Evolutionary conservation across 2,888 invertebrate species (phyloP), one percentile per base, ranked within the genome.

Genomic region (Limnephilus rhombicus): DNA sequence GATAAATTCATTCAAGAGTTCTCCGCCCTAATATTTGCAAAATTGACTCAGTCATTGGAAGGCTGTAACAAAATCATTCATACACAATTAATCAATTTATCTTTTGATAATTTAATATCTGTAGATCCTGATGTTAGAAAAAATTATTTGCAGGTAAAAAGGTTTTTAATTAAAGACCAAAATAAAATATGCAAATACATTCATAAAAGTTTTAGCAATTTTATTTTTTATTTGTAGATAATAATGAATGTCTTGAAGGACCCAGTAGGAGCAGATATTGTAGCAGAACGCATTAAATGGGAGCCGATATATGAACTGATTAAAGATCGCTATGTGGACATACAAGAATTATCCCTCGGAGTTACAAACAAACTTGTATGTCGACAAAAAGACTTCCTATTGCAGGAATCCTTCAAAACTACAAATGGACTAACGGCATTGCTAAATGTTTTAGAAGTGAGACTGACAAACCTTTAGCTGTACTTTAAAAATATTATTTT

Each of bases 101-200:
- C 81, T 15, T 92, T 90, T 87, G 53, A 53, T 45, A 80, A 90
- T 53, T 41, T 92, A 53, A 80, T 29, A 45, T 92, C 92, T n/a
- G 31, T 86, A 31, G 97, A 97, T 94, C 96, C 97, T 29, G 97
- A 97, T 93, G 96, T 97, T 0, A 96, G 96, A 94, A 96, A 96
- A 93, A 97, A 97, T 94, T 96, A 96, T 91, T 94, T 96, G 18
- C 96, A 96, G 95, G 96, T 97, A 91, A 37, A 41, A 24, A 31
- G 1, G 29, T 24, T 34, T 87, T 49, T 68, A 87, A 53, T 68
- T 87, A 87, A 29, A 53, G 31, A 53, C 24, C 45, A 68, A 49
- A 68, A 24, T 68, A 24, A 68, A 24, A 9, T 24, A 68, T 68
- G 7, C 12, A 12, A 68, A 24, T 18, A 24, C 0, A n/a, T 24